phyloP scores from a whole-genome alignment of 2,113 vertebrate species.

The Dascyllus trimaculatus region DNA sequence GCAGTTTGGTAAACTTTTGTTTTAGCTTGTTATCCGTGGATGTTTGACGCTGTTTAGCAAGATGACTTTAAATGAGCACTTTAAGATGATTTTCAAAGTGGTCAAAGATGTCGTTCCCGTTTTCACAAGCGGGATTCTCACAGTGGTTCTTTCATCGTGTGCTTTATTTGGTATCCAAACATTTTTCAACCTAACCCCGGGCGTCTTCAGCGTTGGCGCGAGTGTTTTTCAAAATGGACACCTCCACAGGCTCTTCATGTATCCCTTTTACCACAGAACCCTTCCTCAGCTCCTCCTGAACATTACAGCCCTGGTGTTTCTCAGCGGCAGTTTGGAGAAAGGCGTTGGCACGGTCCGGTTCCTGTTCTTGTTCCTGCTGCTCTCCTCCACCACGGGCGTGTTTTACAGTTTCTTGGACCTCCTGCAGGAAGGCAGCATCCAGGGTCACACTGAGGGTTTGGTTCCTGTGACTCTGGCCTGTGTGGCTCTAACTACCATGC shows the following conservation, averaged over 20 bases:
- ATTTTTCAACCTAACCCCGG: slow-evolving; percentile 33
- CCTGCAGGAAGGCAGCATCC: slow-evolving; percentile 31
- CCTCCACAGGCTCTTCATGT: slow-evolving; percentile 59
- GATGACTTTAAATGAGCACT: slow-evolving; percentile 4
- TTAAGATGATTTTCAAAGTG: slow-evolving; percentile 7
- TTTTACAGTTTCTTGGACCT: slow-evolving; percentile 73
- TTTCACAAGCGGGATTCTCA: slow-evolving; percentile 56
- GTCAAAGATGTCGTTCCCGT: slow-evolving; percentile 51
- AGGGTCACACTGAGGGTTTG: slow-evolving; percentile 50
- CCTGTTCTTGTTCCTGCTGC: slow-evolving; percentile 59
- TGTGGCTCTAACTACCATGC: slow-evolving; percentile 72
- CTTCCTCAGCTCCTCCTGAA: slow-evolving; percentile 64
- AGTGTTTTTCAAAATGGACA: slow-evolving; percentile 63
- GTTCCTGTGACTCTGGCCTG: slow-evolving; percentile 69
- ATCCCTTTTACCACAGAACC: slow-evolving; percentile 65
- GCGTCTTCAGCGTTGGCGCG: slow-evolving; percentile 61
- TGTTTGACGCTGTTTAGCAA: neutral
- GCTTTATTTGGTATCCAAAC: slow-evolving; percentile 56
- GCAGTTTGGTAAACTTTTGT: neutral
- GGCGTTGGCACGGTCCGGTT: slow-evolving; percentile 76
- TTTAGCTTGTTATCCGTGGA: neutral
- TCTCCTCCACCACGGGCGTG: slow-evolving; percentile 67
- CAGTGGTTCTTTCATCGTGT: slow-evolving; percentile 41
- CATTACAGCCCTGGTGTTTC: slow-evolving; percentile 49
- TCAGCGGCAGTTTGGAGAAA: slow-evolving; percentile 72